These are phyloP conservation scores for Tenthredo distinguenda DNA, from an alignment of 2,888 invertebrate genomes.

Conservation along the genomic window DNA sequence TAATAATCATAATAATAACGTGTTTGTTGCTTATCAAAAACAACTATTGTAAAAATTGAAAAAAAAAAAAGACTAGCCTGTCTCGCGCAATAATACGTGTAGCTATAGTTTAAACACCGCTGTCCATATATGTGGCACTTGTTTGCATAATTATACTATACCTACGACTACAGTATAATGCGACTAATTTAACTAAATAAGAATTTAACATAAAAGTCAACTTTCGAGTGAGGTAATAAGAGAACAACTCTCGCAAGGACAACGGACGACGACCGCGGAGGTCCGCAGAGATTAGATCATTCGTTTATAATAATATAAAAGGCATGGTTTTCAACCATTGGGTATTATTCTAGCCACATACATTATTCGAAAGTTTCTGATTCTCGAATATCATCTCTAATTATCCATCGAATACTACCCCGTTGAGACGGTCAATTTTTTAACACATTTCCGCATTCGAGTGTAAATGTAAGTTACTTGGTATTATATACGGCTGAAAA, in stretches of 20 bases:
- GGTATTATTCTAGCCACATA: background rate
- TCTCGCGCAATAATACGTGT: background rate
- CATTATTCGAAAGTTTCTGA: background rate
- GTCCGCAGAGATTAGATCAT: conserved; percentile 12
- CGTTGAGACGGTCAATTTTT: background rate
- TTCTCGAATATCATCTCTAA: background rate
- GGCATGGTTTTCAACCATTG: background rate
- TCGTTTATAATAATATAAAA: background rate
- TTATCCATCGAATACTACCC: background rate
- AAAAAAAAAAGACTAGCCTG: background rate
- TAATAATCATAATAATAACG: background rate
- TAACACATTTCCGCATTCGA: too few relatives aligned
- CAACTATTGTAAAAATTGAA: background rate
- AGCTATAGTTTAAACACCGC: background rate
- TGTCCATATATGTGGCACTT: background rate
- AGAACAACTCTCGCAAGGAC: background rate
- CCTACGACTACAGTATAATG: background rate
- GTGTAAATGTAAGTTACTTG: too few relatives aligned
- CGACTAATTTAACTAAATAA: background rate
- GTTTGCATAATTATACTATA: background rate
- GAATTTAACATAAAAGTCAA: conserved; percentile 20
- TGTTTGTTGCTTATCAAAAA: background rate
- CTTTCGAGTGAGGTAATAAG: conserved; percentile 24
- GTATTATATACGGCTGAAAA: background rate
- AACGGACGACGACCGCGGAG: background rate